Evolutionary conservation across 2,888 invertebrate genomes (phyloP).

Genomic region (Coelogynopora nodosa): DNA sequence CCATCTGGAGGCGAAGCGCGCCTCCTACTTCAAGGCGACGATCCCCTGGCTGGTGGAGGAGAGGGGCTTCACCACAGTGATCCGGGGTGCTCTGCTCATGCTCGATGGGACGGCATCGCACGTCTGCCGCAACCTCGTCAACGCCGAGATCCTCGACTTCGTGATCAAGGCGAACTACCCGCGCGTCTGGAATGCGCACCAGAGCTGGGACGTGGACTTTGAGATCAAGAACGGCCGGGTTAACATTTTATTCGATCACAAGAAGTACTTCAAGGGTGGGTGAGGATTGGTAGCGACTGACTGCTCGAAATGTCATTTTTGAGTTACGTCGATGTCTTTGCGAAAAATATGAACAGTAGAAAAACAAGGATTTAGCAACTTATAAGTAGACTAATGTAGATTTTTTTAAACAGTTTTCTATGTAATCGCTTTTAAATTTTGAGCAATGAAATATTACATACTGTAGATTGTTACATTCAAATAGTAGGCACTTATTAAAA

Average conservation of each 20-base stretch:
- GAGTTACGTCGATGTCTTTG: no score
- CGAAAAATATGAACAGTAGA: no score
- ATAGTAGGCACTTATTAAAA: no score
- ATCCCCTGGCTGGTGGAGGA: conserved; percentile 81
- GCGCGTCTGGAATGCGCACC: conserved; percentile 88
- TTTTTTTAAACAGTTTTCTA: no score
- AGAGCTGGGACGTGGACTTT: conserved; percentile 84
- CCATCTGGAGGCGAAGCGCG: conserved; percentile 87
- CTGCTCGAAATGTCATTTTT: no score
- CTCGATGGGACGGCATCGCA: conserved; percentile 79
- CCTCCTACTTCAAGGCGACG: conserved; percentile 91
- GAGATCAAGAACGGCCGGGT: conserved; percentile 90
- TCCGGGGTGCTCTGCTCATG: conserved; percentile 86
- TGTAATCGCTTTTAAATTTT: no score
- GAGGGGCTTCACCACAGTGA: conserved; percentile 81
- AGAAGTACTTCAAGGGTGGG: conserved; percentile 81
- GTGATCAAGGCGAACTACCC: conserved; percentile 74
- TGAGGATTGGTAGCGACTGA: no score
- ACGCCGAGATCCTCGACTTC: conserved; percentile 29
- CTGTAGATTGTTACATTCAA: no score
- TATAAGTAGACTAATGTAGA: no score
- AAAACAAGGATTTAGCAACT: no score
- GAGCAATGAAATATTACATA: no score
- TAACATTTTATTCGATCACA: conserved; percentile 86
- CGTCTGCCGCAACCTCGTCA: conserved; percentile 33